Evolutionary conservation across 2,113 vertebrate species (phyloP).

Genomic region (Lonchura striata): DNA sequence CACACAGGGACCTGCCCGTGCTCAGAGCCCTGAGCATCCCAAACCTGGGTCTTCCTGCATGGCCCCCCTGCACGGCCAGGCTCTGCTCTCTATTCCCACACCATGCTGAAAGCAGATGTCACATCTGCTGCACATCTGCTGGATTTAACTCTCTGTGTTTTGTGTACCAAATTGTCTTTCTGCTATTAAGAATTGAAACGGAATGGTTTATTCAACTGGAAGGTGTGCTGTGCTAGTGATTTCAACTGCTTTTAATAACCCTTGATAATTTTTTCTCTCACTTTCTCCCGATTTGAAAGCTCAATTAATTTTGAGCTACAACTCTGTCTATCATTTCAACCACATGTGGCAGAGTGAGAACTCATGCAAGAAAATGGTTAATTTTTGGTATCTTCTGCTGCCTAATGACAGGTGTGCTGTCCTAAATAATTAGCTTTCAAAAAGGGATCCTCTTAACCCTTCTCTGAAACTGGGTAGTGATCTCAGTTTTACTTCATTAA

Average conservation of each 20-base stretch:
- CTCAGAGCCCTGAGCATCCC: background rate
- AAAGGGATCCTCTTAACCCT: conserved; percentile 59
- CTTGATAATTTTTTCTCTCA: background rate
- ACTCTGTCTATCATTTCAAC: conserved; percentile 35
- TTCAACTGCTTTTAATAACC: conserved; percentile 14
- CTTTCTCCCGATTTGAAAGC: conserved; percentile 21
- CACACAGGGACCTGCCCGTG: rapidly evolving
- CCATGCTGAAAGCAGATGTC: background rate
- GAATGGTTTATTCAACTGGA: background rate
- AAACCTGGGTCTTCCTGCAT: rapidly evolving
- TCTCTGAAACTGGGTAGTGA: conserved; percentile 50
- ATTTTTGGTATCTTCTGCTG: conserved; percentile 45
- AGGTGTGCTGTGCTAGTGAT: background rate
- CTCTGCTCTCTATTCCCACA: background rate
- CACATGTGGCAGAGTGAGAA: conserved; percentile 40
- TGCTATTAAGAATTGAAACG: background rate
- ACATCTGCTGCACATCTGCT: background rate
- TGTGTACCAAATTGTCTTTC: background rate
- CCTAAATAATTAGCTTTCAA: conserved; percentile 68
- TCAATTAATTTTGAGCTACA: conserved; percentile 40
- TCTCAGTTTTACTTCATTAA: conserved; percentile 72
- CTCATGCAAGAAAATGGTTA: conserved; percentile 36
- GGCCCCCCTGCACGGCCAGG: rapidly evolving
- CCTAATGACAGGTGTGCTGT: conserved; percentile 67
- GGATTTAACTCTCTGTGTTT: background rate